phyloP scores from a whole-genome alignment of 2,888 invertebrate genomes.

The Anthrax anthrax region DNA sequence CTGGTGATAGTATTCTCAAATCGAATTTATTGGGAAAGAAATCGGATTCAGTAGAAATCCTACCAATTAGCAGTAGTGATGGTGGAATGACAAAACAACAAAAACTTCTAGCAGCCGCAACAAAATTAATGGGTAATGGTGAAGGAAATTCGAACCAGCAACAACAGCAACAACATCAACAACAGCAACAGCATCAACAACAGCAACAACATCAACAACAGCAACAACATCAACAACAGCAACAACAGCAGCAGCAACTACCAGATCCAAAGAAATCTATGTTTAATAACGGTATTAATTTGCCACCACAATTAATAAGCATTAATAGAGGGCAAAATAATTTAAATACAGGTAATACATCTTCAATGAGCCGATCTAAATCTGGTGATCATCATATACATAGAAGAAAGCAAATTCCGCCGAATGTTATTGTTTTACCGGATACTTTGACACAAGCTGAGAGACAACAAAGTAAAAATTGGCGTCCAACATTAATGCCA shows the following conservation, averaged over 20 bases:
- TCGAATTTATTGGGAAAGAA: slow-evolving; percentile 21
- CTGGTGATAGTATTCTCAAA: slow-evolving; percentile 30
- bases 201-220: slow-evolving; percentile 16
- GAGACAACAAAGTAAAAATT: slow-evolving; percentile 42
- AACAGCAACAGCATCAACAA: slow-evolving; percentile 37
- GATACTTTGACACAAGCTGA: slow-evolving; percentile 34
- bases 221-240: neutral
- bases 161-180: slow-evolving; percentile 18
- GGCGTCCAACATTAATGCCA: slow-evolving; percentile 58
- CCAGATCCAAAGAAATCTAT: slow-evolving; percentile 11
- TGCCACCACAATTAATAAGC: slow-evolving; percentile 15
- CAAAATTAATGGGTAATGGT: slow-evolving; percentile 20
- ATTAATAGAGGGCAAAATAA: slow-evolving; percentile 6
- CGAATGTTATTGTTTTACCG: slow-evolving; percentile 28
- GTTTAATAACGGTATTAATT: slow-evolving; percentile 3
- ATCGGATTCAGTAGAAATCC: slow-evolving; percentile 22
- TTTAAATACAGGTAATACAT: slow-evolving; percentile 6
- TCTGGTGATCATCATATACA: slow-evolving; percentile 14
- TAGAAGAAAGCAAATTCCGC: slow-evolving; percentile 15
- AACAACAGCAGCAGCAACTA: neutral
- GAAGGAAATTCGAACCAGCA: neutral
- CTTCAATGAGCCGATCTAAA: slow-evolving; percentile 19
- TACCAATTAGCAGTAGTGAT: slow-evolving; percentile 18
- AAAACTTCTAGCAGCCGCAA: slow-evolving; percentile 27
- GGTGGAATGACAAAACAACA: slow-evolving; percentile 25